Percentiles rank a stretch among this genome's conserved stretches.
phyloP scores from a whole-genome alignment of 2,113 vertebrate species.

The Coracopsis vasa region DNA sequence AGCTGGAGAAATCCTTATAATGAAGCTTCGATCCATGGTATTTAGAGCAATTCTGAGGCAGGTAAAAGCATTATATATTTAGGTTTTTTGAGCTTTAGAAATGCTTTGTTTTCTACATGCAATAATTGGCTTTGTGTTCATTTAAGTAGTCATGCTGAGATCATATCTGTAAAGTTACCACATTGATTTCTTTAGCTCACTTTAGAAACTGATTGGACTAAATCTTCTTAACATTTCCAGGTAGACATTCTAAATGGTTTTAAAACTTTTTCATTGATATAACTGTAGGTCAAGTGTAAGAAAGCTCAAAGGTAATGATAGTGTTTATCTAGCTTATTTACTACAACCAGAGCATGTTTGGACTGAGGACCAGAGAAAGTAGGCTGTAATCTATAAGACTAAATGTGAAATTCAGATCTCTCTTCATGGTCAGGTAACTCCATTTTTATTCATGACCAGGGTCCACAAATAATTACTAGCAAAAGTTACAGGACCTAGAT shows the following conservation, averaged over 20 bases:
- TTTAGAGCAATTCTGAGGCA: conserved; percentile 91
- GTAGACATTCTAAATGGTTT: neutral
- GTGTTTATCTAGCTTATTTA: neutral
- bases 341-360: neutral
- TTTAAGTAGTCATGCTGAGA: neutral
- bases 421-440: neutral
- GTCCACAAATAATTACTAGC: neutral
- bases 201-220: neutral
- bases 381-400: neutral
- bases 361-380: neutral
- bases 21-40: conserved; percentile 79
- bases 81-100: neutral
- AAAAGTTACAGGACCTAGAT: neutral
- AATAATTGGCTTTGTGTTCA: neutral
- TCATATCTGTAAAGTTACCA: neutral
- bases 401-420: neutral
- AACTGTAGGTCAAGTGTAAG: neutral
- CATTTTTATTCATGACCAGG: neutral
- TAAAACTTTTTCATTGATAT: neutral
- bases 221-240: neutral
- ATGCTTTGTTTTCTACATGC: neutral
- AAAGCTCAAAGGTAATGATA: neutral
- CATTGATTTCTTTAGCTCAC: neutral
- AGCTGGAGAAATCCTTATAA: conserved; percentile 89
- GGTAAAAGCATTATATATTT: conserved; percentile 61